phyloP scores from a whole-genome alignment of 2,797 vertebrate genomes.

The Huso huso region DNA sequence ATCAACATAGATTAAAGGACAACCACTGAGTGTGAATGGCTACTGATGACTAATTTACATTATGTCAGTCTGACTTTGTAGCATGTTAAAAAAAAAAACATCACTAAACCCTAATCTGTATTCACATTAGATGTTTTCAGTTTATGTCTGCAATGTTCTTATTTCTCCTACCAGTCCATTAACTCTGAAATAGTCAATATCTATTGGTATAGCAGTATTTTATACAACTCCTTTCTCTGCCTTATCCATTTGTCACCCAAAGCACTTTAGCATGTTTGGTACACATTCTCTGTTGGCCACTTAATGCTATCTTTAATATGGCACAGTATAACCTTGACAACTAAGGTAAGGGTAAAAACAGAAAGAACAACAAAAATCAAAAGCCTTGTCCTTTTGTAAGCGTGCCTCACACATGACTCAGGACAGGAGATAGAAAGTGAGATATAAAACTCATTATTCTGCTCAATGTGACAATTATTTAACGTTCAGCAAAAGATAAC shows the following conservation, averaged over 20 bases:
- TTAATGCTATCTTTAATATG: slow-evolving; percentile 24
- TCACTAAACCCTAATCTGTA: slow-evolving; percentile 38
- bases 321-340: slow-evolving; percentile 29
- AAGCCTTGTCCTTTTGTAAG: slow-evolving; percentile 7
- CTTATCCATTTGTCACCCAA: slow-evolving; percentile 3
- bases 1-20: slow-evolving; percentile 17
- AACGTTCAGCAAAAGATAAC: slow-evolving; percentile 32
- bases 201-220: slow-evolving; percentile 9
- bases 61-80: slow-evolving; percentile 34
- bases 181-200: slow-evolving; percentile 9
- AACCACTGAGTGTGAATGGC: slow-evolving; percentile 12
- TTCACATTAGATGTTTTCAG: slow-evolving; percentile 23
- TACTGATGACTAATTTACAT: slow-evolving; percentile 39
- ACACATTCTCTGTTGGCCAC: slow-evolving; percentile 18
- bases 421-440: slow-evolving; percentile 19
- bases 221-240: slow-evolving; percentile 3
- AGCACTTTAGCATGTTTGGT: slow-evolving; percentile 4
- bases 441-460: slow-evolving; percentile 46
- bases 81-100: slow-evolving; percentile 19
- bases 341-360: slow-evolving; percentile 20
- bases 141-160: slow-evolving; percentile 25
- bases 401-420: slow-evolving; percentile 8
- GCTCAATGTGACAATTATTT: slow-evolving; percentile 37
- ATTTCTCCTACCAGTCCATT: slow-evolving; percentile 16
- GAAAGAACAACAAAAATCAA: slow-evolving; percentile 11